phyloP scores from a whole-genome alignment of 2,888 invertebrate species.

The Tetramorium bicarinatum region DNA sequence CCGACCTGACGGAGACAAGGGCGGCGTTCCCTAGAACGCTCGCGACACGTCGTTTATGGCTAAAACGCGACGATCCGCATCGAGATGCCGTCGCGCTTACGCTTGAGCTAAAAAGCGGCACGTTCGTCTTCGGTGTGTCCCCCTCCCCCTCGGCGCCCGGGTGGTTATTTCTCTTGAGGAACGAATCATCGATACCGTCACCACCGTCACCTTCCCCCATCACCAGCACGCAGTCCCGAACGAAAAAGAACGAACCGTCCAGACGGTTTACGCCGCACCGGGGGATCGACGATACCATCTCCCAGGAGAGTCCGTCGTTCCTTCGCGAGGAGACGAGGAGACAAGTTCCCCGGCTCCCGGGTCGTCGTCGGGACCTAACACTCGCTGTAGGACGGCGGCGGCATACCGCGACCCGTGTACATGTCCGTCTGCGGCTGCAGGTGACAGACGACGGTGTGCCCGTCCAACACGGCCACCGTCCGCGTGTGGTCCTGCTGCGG shows the following conservation, averaged over 20 bases:
- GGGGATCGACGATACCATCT: constrained; percentile 20
- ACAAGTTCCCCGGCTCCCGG: constrained; percentile 25
- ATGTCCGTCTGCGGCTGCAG: constrained; percentile 90
- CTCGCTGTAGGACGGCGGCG: constrained; percentile 89
- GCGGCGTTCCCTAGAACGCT: constrained; percentile 42
- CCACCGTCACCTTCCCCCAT: constrained; percentile 1
- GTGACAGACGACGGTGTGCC: constrained; percentile 95
- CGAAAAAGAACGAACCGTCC: constrained; percentile 17
- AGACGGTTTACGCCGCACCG: constrained; percentile 5
- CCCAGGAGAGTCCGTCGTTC: constrained; percentile 49
- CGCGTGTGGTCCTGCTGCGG: constrained; percentile 83
- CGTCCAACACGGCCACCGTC: constrained; percentile 93
- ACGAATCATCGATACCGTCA: constrained; percentile 53
- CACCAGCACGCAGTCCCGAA: constrained; percentile 26
- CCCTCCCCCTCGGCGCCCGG: neutral
- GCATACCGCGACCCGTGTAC: constrained; percentile 88
- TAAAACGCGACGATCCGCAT: constrained; percentile 60
- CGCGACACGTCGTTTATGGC: constrained; percentile 65
- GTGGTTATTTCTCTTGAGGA: constrained; percentile 52
- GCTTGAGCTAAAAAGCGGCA: constrained; percentile 70
- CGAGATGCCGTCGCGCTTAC: constrained; percentile 52
- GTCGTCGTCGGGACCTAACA: constrained; percentile 84
- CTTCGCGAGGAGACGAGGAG: constrained; percentile 57
- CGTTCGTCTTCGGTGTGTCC: constrained; percentile 24
- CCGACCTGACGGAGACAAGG: constrained; percentile 49